phyloP scores from a whole-genome alignment of 2,888 invertebrate genomes.

The Cataglyphis altisquamis region DNA sequence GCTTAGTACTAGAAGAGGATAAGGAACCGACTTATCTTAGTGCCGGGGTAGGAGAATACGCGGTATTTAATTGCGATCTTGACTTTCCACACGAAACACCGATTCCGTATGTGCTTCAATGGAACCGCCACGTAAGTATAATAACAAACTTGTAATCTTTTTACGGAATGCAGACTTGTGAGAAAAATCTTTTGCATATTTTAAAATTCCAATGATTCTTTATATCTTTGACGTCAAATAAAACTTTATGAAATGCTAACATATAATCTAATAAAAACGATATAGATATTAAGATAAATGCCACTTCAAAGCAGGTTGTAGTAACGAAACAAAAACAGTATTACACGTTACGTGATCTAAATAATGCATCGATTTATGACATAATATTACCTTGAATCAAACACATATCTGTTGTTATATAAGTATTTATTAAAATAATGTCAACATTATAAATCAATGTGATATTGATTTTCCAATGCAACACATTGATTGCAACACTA shows the following conservation, averaged over 20 bases:
- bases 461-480: neutral
- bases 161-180: no score
- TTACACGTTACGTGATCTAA: neutral
- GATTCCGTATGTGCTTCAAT: slow-evolving; percentile 95
- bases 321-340: neutral
- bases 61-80: slow-evolving; percentile 93
- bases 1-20: slow-evolving; percentile 83
- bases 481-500: neutral
- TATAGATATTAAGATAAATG: neutral
- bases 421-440: slow-evolving; percentile 8
- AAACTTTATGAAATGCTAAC: neutral
- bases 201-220: neutral
- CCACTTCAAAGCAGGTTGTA: neutral
- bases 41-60: slow-evolving; percentile 92
- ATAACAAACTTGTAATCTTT: neutral
- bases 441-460: neutral
- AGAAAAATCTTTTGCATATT: neutral
- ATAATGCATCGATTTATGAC: neutral
- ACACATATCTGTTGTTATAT: neutral
- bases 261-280: neutral
- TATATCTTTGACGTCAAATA: neutral
- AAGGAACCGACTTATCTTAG: slow-evolving; percentile 87
- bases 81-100: slow-evolving; percentile 95
- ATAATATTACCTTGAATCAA: slow-evolving; percentile 6
- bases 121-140: slow-evolving; percentile 94